Conservation (phyloP, 2,113 vertebrate species). For the Ovis canadensis region DNA sequence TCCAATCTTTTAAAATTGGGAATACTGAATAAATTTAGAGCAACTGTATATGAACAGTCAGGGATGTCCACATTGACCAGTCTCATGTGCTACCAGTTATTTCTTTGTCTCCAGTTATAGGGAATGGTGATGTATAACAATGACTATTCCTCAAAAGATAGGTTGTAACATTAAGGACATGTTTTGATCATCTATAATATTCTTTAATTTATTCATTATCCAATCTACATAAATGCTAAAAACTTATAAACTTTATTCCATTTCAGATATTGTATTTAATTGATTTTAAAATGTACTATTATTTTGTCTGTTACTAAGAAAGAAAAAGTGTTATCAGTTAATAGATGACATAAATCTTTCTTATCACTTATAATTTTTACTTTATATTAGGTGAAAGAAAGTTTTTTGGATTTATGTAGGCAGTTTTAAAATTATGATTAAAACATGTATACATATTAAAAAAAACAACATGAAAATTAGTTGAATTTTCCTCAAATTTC, state of each 20-base stretch:
- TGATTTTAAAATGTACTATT: background rate
- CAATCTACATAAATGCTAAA: background rate
- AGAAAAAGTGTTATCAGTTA: background rate
- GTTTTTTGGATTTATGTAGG: background rate
- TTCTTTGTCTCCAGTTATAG: background rate
- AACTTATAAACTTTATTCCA: background rate
- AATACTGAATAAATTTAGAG: background rate
- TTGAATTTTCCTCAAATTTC: background rate
- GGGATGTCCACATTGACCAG: background rate
- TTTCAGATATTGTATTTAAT: background rate
- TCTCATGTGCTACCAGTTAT: background rate
- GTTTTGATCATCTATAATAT: background rate
- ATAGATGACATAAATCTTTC: background rate
- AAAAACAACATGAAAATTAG: background rate
- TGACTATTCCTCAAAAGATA: background rate
- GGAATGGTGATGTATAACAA: background rate
- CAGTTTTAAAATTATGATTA: background rate
- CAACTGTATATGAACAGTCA: background rate
- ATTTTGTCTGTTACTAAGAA: background rate
- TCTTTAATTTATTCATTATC: background rate
- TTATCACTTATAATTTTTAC: background rate
- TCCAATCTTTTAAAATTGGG: background rate
- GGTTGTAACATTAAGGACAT: background rate
- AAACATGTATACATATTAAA: background rate
- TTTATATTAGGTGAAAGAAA: background rate